Evolutionary conservation across 2,888 invertebrate genomes (phyloP).

Genomic region (Busseola fusca): DNA sequence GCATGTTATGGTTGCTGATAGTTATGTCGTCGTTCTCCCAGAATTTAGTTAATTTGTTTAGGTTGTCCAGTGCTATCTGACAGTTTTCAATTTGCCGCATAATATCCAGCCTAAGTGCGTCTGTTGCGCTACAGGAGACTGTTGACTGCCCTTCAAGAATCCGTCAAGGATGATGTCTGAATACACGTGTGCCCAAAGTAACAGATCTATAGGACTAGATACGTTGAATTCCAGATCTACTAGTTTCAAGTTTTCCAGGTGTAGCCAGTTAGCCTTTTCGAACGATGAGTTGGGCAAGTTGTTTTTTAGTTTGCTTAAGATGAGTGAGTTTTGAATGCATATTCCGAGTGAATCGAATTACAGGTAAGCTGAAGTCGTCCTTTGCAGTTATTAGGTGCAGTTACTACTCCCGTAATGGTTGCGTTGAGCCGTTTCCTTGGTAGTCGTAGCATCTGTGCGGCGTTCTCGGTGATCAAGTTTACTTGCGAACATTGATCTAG

Average conservation of each 20-base stretch:
- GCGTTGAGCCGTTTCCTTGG: too few species aligned
- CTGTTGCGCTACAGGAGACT: slow-evolving; percentile 36
- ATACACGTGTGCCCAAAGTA: slow-evolving; percentile 1
- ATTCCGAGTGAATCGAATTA: slow-evolving; percentile 11
- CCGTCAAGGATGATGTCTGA: too few species aligned
- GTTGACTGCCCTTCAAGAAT: too few species aligned
- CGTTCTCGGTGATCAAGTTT: too few species aligned
- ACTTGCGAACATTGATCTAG: too few species aligned
- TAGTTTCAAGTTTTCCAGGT: slow-evolving; percentile 8
- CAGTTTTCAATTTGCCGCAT: slow-evolving; percentile 37
- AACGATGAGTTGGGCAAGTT: slow-evolving; percentile 11
- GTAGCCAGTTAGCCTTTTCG: slow-evolving; percentile 7
- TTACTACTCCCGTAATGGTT: too few species aligned
- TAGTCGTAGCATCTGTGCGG: too few species aligned
- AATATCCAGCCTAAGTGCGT: slow-evolving; percentile 37
- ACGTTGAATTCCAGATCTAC: slow-evolving; percentile 16
- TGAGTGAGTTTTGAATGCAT: slow-evolving; percentile 6
- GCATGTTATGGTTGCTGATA: too few species aligned
- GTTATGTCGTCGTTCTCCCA: too few species aligned
- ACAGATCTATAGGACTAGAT: not conserved
- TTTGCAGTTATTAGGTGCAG: too few species aligned
- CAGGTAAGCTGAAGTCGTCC: slow-evolving; percentile 3
- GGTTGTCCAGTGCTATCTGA: too few species aligned
- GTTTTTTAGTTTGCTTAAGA: slow-evolving; percentile 12
- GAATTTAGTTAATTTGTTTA: too few species aligned